Evolutionary conservation across 2,888 invertebrate species (phyloP).

Genomic region (Oasisia sp.): DNA sequence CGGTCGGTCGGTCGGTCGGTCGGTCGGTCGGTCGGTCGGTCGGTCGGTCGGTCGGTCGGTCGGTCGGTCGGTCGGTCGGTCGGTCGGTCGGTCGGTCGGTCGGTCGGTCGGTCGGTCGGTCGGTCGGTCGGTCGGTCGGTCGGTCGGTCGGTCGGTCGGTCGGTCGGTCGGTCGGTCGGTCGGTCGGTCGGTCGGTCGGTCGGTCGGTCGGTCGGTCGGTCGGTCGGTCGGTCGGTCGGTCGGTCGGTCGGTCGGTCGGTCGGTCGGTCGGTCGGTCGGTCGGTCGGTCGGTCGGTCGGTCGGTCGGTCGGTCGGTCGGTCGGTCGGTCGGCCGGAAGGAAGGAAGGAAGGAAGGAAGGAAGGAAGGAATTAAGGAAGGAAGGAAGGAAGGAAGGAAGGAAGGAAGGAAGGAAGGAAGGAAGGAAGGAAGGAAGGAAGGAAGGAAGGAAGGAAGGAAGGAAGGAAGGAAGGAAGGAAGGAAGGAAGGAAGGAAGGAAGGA

Average conservation of each 20-base stretch:
- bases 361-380: too few species aligned
- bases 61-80: background rate
- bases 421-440: too few species aligned
- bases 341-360: too few species aligned
- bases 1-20: constrained; percentile 17
- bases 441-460: too few species aligned
- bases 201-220: background rate
- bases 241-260: constrained; percentile 7
- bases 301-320: background rate
- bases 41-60: background rate
- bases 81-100: background rate
- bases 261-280: background rate
- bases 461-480: too few species aligned
- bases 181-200: background rate
- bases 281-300: background rate
- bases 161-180: constrained; percentile 9
- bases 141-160: background rate
- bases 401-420: too few species aligned
- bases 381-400: too few species aligned
- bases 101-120: constrained; percentile 9
- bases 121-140: background rate
- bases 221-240: background rate
- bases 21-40: background rate
- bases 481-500: too few species aligned
- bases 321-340: background rate